Evolutionary conservation across 2,797 vertebrate genomes (phyloP).

Genomic region (Aulostomus chinensis): DNA sequence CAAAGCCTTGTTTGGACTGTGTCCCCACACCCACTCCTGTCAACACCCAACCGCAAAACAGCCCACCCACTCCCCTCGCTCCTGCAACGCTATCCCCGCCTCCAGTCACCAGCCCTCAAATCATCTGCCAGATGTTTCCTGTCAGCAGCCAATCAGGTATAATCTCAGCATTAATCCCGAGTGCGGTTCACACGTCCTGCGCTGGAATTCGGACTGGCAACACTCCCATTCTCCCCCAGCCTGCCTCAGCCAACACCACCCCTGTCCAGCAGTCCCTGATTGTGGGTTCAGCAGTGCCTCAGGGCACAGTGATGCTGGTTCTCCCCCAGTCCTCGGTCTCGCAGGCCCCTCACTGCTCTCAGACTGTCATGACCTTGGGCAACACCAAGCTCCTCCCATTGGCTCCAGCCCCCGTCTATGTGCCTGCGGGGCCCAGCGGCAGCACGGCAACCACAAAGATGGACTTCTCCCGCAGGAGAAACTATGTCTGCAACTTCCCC

Average conservation of each 20-base stretch:
- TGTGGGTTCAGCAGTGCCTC: constrained; percentile 86
- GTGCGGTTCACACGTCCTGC: constrained; percentile 70
- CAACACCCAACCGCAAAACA: constrained; percentile 38
- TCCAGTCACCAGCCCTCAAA: constrained; percentile 81
- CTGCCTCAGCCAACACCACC: constrained; percentile 44
- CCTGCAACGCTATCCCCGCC: constrained; percentile 68
- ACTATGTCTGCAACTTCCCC: constrained; percentile 91
- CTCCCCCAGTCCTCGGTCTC: constrained; percentile 87
- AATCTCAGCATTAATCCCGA: constrained; percentile 88
- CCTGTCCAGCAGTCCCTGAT: constrained; percentile 84
- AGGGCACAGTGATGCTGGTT: constrained; percentile 94
- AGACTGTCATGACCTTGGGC: constrained; percentile 87
- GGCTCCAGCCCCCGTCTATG: constrained; percentile 91
- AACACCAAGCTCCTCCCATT: constrained; percentile 93
- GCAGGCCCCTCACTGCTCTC: constrained; percentile 76
- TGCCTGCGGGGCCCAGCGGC: constrained; percentile 85
- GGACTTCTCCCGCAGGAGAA: constrained; percentile 94
- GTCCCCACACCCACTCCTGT: constrained; percentile 32
- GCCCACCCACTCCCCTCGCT: constrained; percentile 43
- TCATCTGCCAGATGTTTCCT: constrained; percentile 97
- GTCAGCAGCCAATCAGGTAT: constrained; percentile 84
- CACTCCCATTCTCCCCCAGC: constrained; percentile 80
- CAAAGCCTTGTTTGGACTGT: constrained; percentile 52
- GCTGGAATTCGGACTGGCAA: constrained; percentile 76
- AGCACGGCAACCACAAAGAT: constrained; percentile 75